Evolutionary conservation across 2,888 invertebrate genomes (phyloP), one percentile per base, ranked within the genome.

Genomic region (Abscondita cerata): DNA sequence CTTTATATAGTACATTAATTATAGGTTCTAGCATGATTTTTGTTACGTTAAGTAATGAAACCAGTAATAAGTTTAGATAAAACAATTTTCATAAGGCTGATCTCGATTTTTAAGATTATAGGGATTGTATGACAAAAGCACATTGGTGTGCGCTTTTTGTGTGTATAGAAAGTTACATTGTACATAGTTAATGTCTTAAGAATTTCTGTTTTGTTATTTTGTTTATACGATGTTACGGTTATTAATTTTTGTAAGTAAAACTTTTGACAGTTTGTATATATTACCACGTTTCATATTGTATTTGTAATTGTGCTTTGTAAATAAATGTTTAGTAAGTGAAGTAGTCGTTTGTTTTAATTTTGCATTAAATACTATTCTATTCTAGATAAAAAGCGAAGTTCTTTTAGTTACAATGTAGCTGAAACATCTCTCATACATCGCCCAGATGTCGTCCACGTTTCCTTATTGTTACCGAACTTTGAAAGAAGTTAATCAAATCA

Each of bases 51-150:
- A 25, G 20, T 18, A 41, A 33, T n/a, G n/a, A n/a, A 54, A 46
- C 62, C 57, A 57, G 62, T 62, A 62, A 47, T n/a, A n/a, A n/a
- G n/a, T n/a, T n/a, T n/a, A n/a, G 20, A 38, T 48, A 47, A 54
- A 34, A 61, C 56, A 56, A 61, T 33, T 61, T 38, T 62, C 52
- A 62, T 62, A 62, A 62, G 62, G 62, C 62, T 62, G 62, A 62
- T 62, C 62, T 62, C 62, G 25, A 25, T 40, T 5, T 51, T 15
- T 51, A 34, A 51, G 12, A 12, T 51, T 51, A 25, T 25, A 25
- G 25, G 25, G 25, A 25, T 25, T 25, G 25, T 25, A 25, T 25
- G 25, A 25, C 25, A 25, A 6, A 25, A 6, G 25, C 25, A 25
- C 25, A 25, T 4, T 38, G 38, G n/a, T 38, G 38, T 38, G 9